Evolutionary conservation across 1,140 invertebrate genomes (phyloP), one percentile per base, ranked within the genome.

Genomic region (Drosophila mayri): DNA sequence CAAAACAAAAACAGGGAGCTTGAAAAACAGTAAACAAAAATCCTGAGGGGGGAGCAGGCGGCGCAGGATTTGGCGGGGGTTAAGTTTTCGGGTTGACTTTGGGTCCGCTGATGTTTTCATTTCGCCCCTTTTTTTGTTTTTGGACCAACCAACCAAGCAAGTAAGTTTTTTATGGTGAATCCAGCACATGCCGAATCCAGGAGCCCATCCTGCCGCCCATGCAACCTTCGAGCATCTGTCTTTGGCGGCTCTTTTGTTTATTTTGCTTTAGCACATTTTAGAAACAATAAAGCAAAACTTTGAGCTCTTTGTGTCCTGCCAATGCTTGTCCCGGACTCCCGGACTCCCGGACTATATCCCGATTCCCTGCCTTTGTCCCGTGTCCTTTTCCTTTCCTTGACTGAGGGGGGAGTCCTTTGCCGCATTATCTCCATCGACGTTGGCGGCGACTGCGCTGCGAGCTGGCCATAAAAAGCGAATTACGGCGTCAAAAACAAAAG

Each of bases 221-320:
- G 32, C 47, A 25, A 22, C 32, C 46, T 37, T 46, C 10, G 37
- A 63, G 49, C 57, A 64, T 55, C 55, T 76, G 52, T 64, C 71
- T 57, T 83, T 62, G 57, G 82, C 57, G 54, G 52, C 28, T 63
- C 64, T 57, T 83, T 81, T 88, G 84, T 87, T 87, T 82, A 83
- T 88, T 87, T 83, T 87, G 67, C 71, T 83, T 86, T 86, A 77
- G 83, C 83, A 86, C 84, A 86, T 86, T 86, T 87, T 87, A 70
- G 84, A 88, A 87, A 83, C 84, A 87, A 87, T 88, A 87, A 87
- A 87, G 76, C 76, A 79, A 88, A 87, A 87, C 79, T 87, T 86
- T 83, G 79, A 77, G 76, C 85, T 70, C 75, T 86, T 88, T 88
- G 79, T 79, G 76, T 79, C 73, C 73, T 76, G 71, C 54, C 72